phyloP scores from a whole-genome alignment of 2,888 invertebrate species.

The Ischnura elegans region DNA sequence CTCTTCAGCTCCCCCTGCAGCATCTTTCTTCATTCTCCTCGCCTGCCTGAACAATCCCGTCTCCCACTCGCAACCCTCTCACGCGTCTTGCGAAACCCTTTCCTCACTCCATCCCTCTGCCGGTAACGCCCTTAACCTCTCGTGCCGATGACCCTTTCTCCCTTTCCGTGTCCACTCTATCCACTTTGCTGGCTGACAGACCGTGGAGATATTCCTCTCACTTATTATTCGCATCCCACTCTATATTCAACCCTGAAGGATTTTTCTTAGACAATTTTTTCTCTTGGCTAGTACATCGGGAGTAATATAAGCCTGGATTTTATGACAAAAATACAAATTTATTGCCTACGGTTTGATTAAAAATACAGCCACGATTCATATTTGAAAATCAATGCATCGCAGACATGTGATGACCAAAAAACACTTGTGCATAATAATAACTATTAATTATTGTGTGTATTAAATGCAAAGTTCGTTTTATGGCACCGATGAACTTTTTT shows the following conservation, averaged over 20 bases:
- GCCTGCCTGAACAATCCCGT: not conserved
- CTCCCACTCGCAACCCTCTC: not conserved
- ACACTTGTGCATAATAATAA: too few species aligned
- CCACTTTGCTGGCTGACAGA: not conserved
- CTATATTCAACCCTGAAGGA: not conserved
- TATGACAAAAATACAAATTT: too few species aligned
- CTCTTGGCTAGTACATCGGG: too few species aligned
- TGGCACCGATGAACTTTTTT: too few species aligned
- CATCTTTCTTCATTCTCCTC: not conserved
- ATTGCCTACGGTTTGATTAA: too few species aligned
- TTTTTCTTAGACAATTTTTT: not conserved
- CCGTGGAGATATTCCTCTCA: conserved; percentile 5
- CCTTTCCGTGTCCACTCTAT: not conserved
- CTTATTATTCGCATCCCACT: not conserved
- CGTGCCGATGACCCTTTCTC: not conserved
- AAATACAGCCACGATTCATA: too few species aligned
- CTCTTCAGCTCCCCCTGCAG: not conserved
- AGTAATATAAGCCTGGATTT: too few species aligned
- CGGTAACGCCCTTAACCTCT: not conserved
- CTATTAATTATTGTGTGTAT: too few species aligned
- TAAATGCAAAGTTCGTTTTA: too few species aligned
- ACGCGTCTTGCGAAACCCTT: not conserved
- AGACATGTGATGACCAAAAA: too few species aligned
- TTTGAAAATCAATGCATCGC: too few species aligned
- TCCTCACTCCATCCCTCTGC: not conserved